Conservation (phyloP, 2,888 invertebrate genomes). For the Cryptops parisi region DNA sequence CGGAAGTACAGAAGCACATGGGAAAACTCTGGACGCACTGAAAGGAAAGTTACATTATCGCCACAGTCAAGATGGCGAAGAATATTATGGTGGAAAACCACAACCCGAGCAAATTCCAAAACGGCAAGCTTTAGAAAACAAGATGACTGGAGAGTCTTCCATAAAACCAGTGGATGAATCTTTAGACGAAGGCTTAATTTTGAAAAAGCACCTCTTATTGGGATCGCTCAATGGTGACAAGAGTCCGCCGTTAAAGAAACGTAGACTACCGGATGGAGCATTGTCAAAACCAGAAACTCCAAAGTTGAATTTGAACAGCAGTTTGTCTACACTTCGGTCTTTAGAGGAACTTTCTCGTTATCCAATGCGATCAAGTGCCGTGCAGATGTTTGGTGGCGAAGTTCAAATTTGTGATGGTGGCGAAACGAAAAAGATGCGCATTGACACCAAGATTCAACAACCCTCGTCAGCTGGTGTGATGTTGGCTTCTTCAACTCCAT, state of each 20-base stretch:
- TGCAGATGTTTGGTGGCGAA: slow-evolving; percentile 63
- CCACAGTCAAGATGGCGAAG: background rate
- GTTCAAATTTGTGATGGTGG: slow-evolving; percentile 56
- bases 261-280: slow-evolving; percentile 22
- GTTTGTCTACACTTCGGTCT: slow-evolving; percentile 13
- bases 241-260: slow-evolving; percentile 22
- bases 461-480: background rate
- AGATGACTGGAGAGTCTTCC: background rate
- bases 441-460: slow-evolving; percentile 38
- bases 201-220: slow-evolving; percentile 29
- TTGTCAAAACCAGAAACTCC: background rate
- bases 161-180: background rate
- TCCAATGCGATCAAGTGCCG: slow-evolving; percentile 17
- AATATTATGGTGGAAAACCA: background rate
- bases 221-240: slow-evolving; percentile 11
- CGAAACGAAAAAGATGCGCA: slow-evolving; percentile 51
- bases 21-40: slow-evolving; percentile 18
- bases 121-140: background rate
- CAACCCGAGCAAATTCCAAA: no score
- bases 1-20: background rate
- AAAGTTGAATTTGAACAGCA: background rate
- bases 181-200: slow-evolving; percentile 13
- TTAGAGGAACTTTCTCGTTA: slow-evolving; percentile 16
- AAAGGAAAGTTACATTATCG: slow-evolving; percentile 26
- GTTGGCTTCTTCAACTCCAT: background rate